Conservation (phyloP, 2,888 invertebrate genomes). For the Didymodactylos carnosus region DNA sequence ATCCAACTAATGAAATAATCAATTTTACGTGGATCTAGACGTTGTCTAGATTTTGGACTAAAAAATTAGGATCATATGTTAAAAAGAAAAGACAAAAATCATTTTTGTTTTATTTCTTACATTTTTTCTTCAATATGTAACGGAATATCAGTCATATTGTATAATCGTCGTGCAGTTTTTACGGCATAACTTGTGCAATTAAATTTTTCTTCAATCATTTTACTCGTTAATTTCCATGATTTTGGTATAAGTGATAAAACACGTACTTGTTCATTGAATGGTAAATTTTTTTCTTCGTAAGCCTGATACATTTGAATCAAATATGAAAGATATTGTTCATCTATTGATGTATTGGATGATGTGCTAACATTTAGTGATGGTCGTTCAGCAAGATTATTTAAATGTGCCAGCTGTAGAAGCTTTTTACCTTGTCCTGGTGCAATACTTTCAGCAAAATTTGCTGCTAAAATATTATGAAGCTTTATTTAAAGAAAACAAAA, state of each 20-base stretch:
- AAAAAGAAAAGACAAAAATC: too few relatives aligned
- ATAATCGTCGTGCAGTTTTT: not conserved
- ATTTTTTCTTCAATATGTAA: not conserved
- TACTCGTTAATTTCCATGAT: not conserved
- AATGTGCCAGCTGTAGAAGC: not conserved
- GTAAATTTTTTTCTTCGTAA: not conserved
- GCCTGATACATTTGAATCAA: not conserved
- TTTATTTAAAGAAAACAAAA: not conserved
- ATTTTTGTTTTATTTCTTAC: not conserved
- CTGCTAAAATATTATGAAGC: not conserved
- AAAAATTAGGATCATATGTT: not conserved
- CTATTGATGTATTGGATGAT: not conserved
- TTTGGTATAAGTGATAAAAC: not conserved
- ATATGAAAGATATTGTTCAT: not conserved
- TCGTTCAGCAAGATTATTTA: not conserved
- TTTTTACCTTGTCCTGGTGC: not conserved
- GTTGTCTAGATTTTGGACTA: not conserved
- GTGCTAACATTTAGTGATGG: not conserved
- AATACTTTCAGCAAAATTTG: not conserved
- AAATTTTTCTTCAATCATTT: not conserved
- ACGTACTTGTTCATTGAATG: not conserved
- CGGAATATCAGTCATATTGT: not conserved
- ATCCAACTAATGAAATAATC: not conserved
- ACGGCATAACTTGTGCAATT: not conserved
- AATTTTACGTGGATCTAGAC: not conserved